Percentiles rank a stretch among this genome's conserved stretches.
Evolutionary conservation across 2,888 invertebrate species (phyloP).

Genomic region (Drosophila nigricruria): DNA sequence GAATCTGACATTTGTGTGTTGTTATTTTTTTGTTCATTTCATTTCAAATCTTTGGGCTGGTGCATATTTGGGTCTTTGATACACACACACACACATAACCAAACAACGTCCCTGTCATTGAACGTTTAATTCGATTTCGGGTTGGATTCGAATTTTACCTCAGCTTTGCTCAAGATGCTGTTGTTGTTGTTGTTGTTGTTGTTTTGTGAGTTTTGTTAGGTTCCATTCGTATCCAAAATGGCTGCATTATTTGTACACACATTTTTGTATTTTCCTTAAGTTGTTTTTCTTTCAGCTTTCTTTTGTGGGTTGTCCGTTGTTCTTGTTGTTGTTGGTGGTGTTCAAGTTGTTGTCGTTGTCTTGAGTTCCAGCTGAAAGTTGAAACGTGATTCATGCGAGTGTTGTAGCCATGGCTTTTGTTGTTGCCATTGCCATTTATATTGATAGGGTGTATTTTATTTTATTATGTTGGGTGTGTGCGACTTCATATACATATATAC

Average conservation of each 20-base stretch:
- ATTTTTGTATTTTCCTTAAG: constrained; percentile 45
- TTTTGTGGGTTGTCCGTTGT: constrained; percentile 13
- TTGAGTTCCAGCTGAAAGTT: constrained; percentile 40
- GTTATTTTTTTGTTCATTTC: constrained; percentile 47
- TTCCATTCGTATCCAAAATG: constrained; percentile 79
- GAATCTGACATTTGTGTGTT: constrained; percentile 73
- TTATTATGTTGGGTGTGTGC: constrained; percentile 51
- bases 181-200: constrained; percentile 25
- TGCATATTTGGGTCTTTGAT: constrained; percentile 53
- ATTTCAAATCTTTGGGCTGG: constrained; percentile 17
- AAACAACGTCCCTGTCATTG: constrained; percentile 62
- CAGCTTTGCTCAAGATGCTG: constrained; percentile 43
- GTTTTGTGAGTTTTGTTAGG: constrained; percentile 63
- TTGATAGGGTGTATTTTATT: constrained; percentile 80
- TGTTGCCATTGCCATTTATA: constrained; percentile 70
- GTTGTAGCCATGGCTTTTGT: constrained; percentile 45
- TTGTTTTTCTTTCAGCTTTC: constrained; percentile 13
- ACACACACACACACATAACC: constrained; percentile 43
- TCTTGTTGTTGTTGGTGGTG: constrained; percentile 28
- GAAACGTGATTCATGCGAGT: constrained; percentile 75
- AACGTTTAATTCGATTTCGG: constrained; percentile 75
- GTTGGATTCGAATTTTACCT: constrained; percentile 58
- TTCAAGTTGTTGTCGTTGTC: constrained; percentile 30
- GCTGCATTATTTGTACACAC: constrained; percentile 78
- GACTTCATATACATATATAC: constrained; percentile 5